Evolutionary conservation across 2,888 invertebrate genomes (phyloP), one percentile per base, ranked within the genome.

Genomic region (Buathra laborator): DNA sequence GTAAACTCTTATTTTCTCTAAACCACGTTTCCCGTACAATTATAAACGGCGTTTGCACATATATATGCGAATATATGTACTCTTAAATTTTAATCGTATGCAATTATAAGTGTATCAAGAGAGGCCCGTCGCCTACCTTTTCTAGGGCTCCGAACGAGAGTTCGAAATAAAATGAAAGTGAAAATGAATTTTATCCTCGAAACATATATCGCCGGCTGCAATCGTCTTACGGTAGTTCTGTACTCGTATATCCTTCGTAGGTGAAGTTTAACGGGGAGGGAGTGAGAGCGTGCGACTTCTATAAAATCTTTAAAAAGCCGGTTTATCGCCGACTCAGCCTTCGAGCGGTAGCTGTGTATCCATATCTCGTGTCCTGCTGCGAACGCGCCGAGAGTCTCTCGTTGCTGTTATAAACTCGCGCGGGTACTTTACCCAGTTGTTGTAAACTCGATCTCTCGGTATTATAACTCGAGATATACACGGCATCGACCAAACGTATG

Each of bases 231-330:
- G 37, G 9, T 37, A 37, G 53, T 75, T 43, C 59, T n/a, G 32
- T 29, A 44, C 70, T 32, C 24, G 43, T 48, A 46, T 51, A 16
- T 64, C 29, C 32, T 24, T 10, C 67, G 43, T 70, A 68, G 77
- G 44, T 51, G 72, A 16, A 66, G 37, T 48, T 32, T 7, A 12
- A 2, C 29, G 32, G 6, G 29, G 29, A 64, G 80, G 68, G 59
- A 51, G 77, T 81, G 80, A 84, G 81, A 84, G 59, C 84, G 84
- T 81, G 84, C 68, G 84, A 81, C 84, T 84, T 74, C 72, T 81
- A 77, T 84, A 81, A 37, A 66, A 78, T 84, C 70, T 53, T 78
- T 81, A 78, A 83, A 80, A 80, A 80, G 75, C 84, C 78, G 78
- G 78, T 85, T 85, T 85, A 81, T 85, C 81, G 67, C 78, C 48